A percentile compares a stretch with the other conserved stretches of the same genome.
Evolutionary conservation across 2,113 vertebrate genomes (phyloP).

Genomic region (Fregetta grallaria): DNA sequence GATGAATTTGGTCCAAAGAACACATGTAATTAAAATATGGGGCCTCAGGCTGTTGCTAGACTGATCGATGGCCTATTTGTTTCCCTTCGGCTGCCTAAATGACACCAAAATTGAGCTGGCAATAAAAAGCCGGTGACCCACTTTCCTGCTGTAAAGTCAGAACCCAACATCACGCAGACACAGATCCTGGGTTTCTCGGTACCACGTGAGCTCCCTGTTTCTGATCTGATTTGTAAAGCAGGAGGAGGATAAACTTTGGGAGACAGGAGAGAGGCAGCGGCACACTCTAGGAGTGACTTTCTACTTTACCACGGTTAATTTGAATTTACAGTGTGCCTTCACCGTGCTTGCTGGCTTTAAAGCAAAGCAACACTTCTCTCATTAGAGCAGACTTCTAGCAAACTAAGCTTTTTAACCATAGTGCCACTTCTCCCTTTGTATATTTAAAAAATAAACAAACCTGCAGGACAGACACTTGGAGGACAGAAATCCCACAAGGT

Average conservation of each 20-base stretch:
- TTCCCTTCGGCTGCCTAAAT: background rate
- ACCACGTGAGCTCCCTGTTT: background rate
- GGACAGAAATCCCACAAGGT: background rate
- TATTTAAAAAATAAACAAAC: background rate
- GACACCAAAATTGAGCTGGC: background rate
- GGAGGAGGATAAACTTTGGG: background rate
- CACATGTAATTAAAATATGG: constrained; percentile 5
- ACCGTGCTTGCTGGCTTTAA: background rate
- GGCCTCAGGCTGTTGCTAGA: background rate
- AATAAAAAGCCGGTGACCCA: constrained; percentile 12
- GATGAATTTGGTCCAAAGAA: background rate
- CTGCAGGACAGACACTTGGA: too few relatives aligned
- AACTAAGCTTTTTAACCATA: background rate
- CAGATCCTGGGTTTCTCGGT: background rate
- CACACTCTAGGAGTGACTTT: accelerated
- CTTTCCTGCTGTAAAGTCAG: background rate
- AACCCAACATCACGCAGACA: background rate
- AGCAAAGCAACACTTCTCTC: background rate
- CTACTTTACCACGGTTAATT: background rate
- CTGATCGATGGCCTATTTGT: constrained; percentile 47
- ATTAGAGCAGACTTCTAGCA: background rate
- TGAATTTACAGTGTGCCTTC: background rate
- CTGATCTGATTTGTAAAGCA: background rate
- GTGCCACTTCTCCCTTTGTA: background rate
- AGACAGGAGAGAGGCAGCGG: background rate